Evolutionary conservation across 2,113 vertebrate genomes (phyloP).

Genomic region (Chrysemys picta): DNA sequence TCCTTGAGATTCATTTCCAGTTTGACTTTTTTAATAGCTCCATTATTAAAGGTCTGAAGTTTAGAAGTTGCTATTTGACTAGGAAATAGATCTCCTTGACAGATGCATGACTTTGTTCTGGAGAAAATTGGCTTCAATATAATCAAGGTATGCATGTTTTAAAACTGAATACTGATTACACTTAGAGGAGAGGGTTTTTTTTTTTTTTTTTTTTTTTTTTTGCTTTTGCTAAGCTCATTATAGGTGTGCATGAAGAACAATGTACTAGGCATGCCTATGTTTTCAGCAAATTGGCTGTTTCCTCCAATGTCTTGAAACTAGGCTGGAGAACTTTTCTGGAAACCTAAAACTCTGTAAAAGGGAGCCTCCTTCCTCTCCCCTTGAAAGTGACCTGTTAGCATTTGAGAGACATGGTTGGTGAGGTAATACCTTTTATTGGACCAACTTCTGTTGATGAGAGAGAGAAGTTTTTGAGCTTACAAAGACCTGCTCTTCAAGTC

Average conservation of each 20-base stretch:
- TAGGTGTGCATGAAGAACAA: neutral
- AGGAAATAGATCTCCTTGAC: neutral
- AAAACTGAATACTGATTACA: neutral
- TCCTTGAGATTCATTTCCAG: rapidly evolving
- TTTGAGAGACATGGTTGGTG: too few species aligned
- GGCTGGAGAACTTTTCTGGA: neutral
- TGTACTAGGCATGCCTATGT: rapidly evolving
- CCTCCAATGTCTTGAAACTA: too few species aligned
- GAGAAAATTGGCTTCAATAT: rapidly evolving
- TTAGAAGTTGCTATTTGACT: neutral
- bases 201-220: too few species aligned
- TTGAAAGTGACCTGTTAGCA: too few species aligned
- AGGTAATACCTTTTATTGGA: too few species aligned
- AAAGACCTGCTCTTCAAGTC: too few species aligned
- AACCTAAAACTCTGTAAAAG: rapidly evolving
- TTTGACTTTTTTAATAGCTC: neutral
- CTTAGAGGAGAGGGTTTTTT: neutral
- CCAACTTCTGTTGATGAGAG: too few species aligned
- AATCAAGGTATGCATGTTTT: neutral
- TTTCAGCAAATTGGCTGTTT: neutral
- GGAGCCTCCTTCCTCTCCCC: rapidly evolving
- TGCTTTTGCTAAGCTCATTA: neutral
- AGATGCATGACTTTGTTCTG: neutral
- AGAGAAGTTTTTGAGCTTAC: too few species aligned
- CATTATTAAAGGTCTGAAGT: neutral